Percentiles rank a stretch among this genome's conserved stretches.
These are phyloP conservation scores for Heliconius nattereri DNA, from an alignment of 1,140 invertebrate genomes.

Conservation along the genomic window DNA sequence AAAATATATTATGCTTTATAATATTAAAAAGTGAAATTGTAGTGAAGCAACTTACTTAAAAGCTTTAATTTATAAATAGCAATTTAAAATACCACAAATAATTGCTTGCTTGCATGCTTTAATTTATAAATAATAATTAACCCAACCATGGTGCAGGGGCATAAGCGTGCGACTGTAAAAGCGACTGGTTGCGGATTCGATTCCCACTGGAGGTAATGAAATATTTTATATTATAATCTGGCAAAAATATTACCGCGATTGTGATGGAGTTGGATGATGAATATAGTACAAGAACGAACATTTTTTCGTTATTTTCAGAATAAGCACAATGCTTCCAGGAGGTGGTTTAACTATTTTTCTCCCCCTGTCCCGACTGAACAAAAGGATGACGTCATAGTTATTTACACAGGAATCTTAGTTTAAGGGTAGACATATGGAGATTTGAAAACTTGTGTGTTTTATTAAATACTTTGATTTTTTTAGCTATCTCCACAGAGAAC, in stretches of 20 bases:
- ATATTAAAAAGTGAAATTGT: background rate
- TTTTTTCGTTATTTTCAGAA: slow-evolving; percentile 20
- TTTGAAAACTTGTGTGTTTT: slow-evolving; percentile 15
- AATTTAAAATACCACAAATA: too few relatives aligned
- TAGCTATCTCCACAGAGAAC: too few relatives aligned
- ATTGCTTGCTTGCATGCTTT: too few relatives aligned
- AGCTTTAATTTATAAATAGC: too few relatives aligned
- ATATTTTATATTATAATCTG: too few relatives aligned
- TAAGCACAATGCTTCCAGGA: slow-evolving; percentile 32
- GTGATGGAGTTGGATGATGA: too few relatives aligned
- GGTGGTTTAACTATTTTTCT: slow-evolving; percentile 43
- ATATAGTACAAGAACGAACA: background rate
- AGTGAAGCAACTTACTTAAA: background rate
- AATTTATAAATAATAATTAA: too few relatives aligned
- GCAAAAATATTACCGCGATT: too few relatives aligned
- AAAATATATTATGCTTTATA: background rate
- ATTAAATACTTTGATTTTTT: background rate
- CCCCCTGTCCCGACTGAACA: slow-evolving; percentile 28
- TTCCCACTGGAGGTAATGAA: too few relatives aligned
- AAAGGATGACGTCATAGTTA: slow-evolving; percentile 34
- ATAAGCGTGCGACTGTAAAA: too few relatives aligned
- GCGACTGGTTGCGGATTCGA: too few relatives aligned
- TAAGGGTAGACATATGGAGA: slow-evolving; percentile 19
- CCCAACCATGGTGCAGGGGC: too few relatives aligned
- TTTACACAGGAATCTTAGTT: slow-evolving; percentile 32